These are phyloP conservation scores for Byasa hedistus DNA, from an alignment of 2,888 invertebrate genomes.

Conservation along the genomic window DNA sequence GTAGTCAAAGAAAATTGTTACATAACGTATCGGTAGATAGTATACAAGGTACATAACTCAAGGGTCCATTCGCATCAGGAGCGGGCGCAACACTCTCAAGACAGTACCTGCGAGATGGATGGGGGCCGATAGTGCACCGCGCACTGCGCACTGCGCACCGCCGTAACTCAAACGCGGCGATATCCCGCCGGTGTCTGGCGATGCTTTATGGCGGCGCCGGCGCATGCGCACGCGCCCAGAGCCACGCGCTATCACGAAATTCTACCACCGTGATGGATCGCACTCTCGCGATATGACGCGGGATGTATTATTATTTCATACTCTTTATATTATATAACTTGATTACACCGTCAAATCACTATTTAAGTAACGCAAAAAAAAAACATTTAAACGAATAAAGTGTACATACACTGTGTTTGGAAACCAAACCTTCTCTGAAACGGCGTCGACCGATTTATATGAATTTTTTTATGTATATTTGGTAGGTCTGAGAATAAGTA, in stretches of 20 bases:
- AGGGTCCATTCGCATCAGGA: conserved; percentile 13
- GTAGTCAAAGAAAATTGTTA: no score
- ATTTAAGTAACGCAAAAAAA: no score
- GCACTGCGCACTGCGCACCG: conserved; percentile 2
- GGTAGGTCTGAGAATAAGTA: no score
- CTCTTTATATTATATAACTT: no score
- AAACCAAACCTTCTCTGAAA: no score
- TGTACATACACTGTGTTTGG: no score
- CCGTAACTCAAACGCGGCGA: conserved; percentile 18
- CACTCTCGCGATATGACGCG: conserved; percentile 10
- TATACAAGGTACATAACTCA: conserved; percentile 13
- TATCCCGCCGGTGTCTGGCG: conserved; percentile 16
- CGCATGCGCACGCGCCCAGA: conserved; percentile 12
- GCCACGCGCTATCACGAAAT: conserved; percentile 9
- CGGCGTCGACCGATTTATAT: no score
- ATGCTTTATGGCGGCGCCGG: conserved; percentile 26
- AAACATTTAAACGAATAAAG: no score
- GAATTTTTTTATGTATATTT: no score
- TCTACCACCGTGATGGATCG: conserved; percentile 19
- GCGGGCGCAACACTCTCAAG: conserved; percentile 11
- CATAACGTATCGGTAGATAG: neutral
- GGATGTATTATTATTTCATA: no score
- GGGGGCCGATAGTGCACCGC: conserved; percentile 7
- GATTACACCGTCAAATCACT: no score
- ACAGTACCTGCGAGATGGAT: conserved; percentile 12